Evolutionary conservation across 1,140 invertebrate species (phyloP).

Genomic region (Diploscapter pachys): DNA sequence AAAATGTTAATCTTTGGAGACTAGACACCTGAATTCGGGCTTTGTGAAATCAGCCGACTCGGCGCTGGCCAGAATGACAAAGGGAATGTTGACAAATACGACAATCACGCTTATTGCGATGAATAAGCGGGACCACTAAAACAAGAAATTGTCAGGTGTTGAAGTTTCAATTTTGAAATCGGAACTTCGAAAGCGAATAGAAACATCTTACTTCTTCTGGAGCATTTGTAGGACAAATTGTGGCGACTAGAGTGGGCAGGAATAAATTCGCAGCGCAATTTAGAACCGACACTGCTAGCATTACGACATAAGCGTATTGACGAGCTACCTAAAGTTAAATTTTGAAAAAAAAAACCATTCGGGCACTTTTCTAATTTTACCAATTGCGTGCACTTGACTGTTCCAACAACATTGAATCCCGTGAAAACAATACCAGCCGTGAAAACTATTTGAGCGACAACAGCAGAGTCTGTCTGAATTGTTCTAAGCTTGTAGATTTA

Average conservation of each 20-base stretch:
- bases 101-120: slow-evolving; percentile 2
- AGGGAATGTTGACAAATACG: slow-evolving; percentile 6
- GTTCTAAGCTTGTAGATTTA: neutral
- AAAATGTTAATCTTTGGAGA: too few species aligned
- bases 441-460: slow-evolving; percentile 30
- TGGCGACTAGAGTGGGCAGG: slow-evolving; percentile 37
- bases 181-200: neutral
- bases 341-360: neutral
- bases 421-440: slow-evolving; percentile 33
- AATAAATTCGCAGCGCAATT: slow-evolving; percentile 29
- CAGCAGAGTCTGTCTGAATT: slow-evolving; percentile 13
- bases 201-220: slow-evolving; percentile 34
- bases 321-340: slow-evolving; percentile 37
- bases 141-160: neutral
- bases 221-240: slow-evolving; percentile 36
- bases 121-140: slow-evolving; percentile 13
- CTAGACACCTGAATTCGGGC: too few species aligned
- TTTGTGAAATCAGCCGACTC: neutral
- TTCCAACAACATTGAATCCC: slow-evolving; percentile 38
- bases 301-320: slow-evolving; percentile 38
- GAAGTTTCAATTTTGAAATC: neutral
- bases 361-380: slow-evolving; percentile 15
- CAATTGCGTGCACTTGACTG: slow-evolving; percentile 38
- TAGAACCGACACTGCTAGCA: slow-evolving; percentile 35
- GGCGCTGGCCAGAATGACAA: slow-evolving; percentile 6